A percentile compares a stretch with the other conserved stretches of the same genome.
These are phyloP conservation scores for Otus scops DNA, from an alignment of 2,797 vertebrate genomes.

Conservation along the genomic window DNA sequence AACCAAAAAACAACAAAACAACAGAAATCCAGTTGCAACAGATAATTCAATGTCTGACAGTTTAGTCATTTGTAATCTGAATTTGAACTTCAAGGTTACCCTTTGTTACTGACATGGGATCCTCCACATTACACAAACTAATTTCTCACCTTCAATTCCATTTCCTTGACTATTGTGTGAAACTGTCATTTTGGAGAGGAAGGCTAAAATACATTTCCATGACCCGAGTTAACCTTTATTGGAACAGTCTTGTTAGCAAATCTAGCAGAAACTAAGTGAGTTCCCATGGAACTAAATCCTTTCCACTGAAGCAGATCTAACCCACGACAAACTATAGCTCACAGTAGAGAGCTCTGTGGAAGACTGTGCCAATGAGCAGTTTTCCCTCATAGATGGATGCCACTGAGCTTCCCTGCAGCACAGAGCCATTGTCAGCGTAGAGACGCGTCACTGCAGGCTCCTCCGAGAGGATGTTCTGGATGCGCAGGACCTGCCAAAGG, in stretches of 20 bases:
- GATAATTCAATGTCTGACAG: not conserved
- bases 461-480: slow-evolving; percentile 84
- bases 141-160: not conserved
- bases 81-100: not conserved
- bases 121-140: not conserved
- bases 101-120: not conserved
- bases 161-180: not conserved
- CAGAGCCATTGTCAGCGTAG: slow-evolving; percentile 82
- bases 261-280: not conserved
- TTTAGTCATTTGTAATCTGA: not conserved
- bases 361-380: slow-evolving; percentile 88
- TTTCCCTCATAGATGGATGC: slow-evolving; percentile 78
- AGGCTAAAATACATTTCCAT: not conserved
- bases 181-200: not conserved
- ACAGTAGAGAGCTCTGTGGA: slow-evolving; percentile 88
- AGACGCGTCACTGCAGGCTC: slow-evolving; percentile 80
- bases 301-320: not conserved
- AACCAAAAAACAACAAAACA: not conserved
- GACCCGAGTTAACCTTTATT: not conserved
- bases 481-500: slow-evolving; percentile 78
- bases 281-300: not conserved
- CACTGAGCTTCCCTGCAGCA: slow-evolving; percentile 85
- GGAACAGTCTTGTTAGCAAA: not conserved
- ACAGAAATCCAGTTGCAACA: not conserved
- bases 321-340: slow-evolving; percentile 51